Base-by-base conservation (phyloP, 2,888 invertebrate genomes). In the Isoperla grammatica region DNA sequence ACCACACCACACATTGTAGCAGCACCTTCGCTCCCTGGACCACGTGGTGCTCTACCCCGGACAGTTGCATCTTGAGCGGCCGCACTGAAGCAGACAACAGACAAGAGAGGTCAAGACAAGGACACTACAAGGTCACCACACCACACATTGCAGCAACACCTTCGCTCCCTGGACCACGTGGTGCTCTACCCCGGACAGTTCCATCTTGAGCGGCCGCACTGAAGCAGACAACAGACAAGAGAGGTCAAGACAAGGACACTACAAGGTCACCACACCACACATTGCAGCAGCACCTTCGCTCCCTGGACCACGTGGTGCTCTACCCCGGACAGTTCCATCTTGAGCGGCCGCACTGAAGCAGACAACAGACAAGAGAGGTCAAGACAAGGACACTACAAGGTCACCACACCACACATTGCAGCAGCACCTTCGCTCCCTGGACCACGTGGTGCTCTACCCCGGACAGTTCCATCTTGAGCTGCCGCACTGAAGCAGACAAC, bases 401-500 rank as follows among this genome's bases (percentile, higher is more conserved):
- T 0, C 90, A 92, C 37, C 81, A 81, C 2, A 90, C 90, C 65
- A 76, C 76, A 72, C 95, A 95, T 71, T 85, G 81, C 63, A 95
- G 80, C 57, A 86, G 82, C 57, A 94, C 87, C 68, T 86, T 82
- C 6, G 86, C 86, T 22, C 90, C 92, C 69, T 90, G 87, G 8
- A 87, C 85, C 23, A 88, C 88, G 73, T 91, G 88, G 67, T 85
- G 83, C 43, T 85, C 84, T 15, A 89, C 85, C 2, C 92, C 91
- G 22, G 81, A 79, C 68, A 94, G 80, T 67, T 83, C 81, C 72
- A 92, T 86, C 70, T 81, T 83, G 69, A 86, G 83, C 2, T 94
- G 93, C 43, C 89, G 85, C 56, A 94, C 94, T 94, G 82, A 4
- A 79, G n/a, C n/a, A n/a, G n/a, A n/a, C n/a, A n/a, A n/a, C n/a